Conservation (phyloP, 2,113 vertebrate species). For the Eurypyga helias region DNA sequence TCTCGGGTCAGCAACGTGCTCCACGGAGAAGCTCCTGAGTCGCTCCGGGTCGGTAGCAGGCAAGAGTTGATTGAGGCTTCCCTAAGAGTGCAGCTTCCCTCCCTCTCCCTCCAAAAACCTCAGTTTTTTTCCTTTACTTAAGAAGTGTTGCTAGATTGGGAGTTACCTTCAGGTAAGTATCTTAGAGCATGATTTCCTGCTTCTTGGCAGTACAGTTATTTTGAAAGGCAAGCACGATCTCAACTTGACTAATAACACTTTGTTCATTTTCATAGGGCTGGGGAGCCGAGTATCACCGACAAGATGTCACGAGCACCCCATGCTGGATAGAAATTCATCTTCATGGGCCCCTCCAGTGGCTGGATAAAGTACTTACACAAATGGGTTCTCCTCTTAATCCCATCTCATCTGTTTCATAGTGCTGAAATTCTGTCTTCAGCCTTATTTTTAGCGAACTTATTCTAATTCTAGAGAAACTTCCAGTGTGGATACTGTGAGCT, state of each 20-base stretch:
- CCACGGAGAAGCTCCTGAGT: background rate
- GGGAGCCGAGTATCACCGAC: slow-evolving; percentile 96
- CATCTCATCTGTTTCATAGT: slow-evolving; percentile 98
- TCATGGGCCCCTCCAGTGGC: slow-evolving; percentile 96
- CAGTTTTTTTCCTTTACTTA: background rate
- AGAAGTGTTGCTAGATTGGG: background rate
- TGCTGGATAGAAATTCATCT: slow-evolving; percentile 99
- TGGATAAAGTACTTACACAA: slow-evolving; percentile 99
- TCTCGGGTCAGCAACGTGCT: background rate
- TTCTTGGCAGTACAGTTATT: background rate
- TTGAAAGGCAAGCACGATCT: background rate
- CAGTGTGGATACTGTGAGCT: slow-evolving; percentile 80
- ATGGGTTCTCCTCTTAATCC: slow-evolving; percentile 98
- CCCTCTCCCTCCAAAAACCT: background rate
- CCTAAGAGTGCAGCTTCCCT: background rate
- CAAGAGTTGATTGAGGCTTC: background rate
- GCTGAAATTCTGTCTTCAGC: slow-evolving; percentile 66
- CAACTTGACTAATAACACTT: background rate
- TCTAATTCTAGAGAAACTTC: slow-evolving; percentile 78
- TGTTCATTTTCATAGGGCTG: slow-evolving; percentile 84
- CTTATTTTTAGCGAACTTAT: slow-evolving; percentile 73
- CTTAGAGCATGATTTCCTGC: background rate
- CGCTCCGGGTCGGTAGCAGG: rapidly evolving
- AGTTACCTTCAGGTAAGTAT: background rate
- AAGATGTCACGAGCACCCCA: slow-evolving; percentile 97